Conservation (phyloP, 2,797 vertebrate genomes). For the Anas georgica region DNA sequence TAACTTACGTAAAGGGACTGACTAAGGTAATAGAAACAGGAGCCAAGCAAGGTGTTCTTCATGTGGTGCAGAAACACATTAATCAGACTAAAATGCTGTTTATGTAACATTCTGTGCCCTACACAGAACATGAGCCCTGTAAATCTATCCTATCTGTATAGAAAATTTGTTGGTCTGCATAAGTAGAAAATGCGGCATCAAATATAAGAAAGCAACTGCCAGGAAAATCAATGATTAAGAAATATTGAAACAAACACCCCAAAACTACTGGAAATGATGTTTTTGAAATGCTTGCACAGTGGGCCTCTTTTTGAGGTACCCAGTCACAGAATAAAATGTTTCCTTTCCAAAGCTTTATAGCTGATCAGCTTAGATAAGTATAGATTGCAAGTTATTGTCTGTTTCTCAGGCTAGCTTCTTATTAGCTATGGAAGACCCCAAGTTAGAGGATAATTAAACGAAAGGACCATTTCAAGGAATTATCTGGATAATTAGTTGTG, state of each 20-base stretch:
- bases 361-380: background rate
- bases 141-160: constrained; percentile 10
- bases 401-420: background rate
- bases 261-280: background rate
- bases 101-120: background rate
- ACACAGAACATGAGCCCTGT: background rate
- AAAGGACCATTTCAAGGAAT: constrained; percentile 59
- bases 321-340: background rate
- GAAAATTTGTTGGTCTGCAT: background rate
- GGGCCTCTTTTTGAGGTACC: background rate
- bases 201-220: background rate
- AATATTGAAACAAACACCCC: background rate
- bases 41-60: constrained; percentile 37
- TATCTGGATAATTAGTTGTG: constrained; percentile 52
- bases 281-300: constrained; percentile 19
- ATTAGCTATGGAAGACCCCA: constrained; percentile 10
- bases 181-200: background rate
- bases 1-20: constrained; percentile 27
- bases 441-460: constrained; percentile 50
- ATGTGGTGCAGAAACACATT: constrained; percentile 42
- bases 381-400: background rate
- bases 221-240: constrained; percentile 1
- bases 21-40: constrained; percentile 19
- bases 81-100: constrained; percentile 38
- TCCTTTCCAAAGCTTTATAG: background rate